Conservation (phyloP, 2,113 vertebrate species). For the Murina feae region DNA sequence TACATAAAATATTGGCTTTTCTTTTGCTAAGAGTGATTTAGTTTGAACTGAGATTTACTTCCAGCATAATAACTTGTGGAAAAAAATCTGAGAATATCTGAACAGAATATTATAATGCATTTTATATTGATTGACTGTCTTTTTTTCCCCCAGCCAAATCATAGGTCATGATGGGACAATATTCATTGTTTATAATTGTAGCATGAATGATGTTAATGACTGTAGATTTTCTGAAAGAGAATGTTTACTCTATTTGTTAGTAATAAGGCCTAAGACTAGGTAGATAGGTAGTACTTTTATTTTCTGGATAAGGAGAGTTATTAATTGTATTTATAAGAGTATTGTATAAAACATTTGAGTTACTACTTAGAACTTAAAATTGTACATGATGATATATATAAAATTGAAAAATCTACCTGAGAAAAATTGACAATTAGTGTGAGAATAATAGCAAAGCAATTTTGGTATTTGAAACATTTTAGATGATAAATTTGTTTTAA, state of each 20-base stretch:
- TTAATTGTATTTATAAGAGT: background rate
- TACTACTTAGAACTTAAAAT: background rate
- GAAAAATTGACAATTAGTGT: background rate
- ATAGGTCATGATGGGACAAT: background rate
- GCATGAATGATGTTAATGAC: background rate
- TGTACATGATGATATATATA: background rate
- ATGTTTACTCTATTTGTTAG: background rate
- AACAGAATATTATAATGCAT: background rate
- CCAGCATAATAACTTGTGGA: background rate
- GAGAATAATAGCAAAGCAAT: background rate
- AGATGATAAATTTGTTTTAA: slow-evolving; percentile 3
- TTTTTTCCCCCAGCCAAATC: background rate
- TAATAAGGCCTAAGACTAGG: background rate
- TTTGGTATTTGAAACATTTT: slow-evolving; percentile 29
- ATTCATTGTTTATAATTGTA: background rate
- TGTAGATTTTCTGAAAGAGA: slow-evolving; percentile 22
- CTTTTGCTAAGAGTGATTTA: background rate
- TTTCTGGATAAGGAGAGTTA: background rate
- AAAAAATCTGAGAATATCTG: slow-evolving; percentile 14
- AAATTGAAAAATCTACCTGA: slow-evolving; percentile 7
- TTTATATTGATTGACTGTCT: slow-evolving; percentile 30
- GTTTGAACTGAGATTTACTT: slow-evolving; percentile 29
- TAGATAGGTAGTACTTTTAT: background rate
- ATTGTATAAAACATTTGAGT: background rate
- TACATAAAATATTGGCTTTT: slow-evolving; percentile 32